These are phyloP conservation scores for Oceanodroma tethys DNA, from an alignment of 2,113 vertebrate genomes.

Conservation along the genomic window DNA sequence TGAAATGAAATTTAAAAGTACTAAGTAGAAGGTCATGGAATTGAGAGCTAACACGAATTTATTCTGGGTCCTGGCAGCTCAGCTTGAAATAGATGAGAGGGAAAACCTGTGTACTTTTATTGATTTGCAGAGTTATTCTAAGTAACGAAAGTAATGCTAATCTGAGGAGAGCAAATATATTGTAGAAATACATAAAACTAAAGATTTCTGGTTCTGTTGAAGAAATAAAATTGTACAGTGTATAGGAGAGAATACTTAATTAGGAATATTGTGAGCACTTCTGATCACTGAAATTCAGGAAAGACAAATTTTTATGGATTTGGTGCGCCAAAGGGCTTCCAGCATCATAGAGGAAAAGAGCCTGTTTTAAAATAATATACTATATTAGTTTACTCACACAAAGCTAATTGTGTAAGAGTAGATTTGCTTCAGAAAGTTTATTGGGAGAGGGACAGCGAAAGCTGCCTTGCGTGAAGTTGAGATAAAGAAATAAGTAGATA, in stretches of 20 bases:
- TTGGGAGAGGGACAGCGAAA: neutral
- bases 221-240: neutral
- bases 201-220: neutral
- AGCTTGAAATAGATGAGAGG: constrained; percentile 33
- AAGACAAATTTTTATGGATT: neutral
- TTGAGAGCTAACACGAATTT: constrained; percentile 32
- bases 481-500: neutral
- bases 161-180: neutral
- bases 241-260: neutral
- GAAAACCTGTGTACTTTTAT: constrained; percentile 19
- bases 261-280: neutral
- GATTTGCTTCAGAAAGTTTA: neutral
- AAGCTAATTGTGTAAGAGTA: neutral
- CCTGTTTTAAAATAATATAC: neutral
- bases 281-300: neutral
- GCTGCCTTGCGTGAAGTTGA: neutral
- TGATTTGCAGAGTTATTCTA: constrained; percentile 44
- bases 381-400: neutral
- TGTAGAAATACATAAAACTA: neutral
- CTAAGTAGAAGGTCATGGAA: constrained; percentile 42
- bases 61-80: constrained; percentile 19
- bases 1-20: constrained; percentile 57
- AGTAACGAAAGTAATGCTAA: neutral
- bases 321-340: neutral
- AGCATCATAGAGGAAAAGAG: neutral